These are phyloP conservation scores for Tachycineta bicolor DNA, from an alignment of 2,113 vertebrate species.

Conservation along the genomic window DNA sequence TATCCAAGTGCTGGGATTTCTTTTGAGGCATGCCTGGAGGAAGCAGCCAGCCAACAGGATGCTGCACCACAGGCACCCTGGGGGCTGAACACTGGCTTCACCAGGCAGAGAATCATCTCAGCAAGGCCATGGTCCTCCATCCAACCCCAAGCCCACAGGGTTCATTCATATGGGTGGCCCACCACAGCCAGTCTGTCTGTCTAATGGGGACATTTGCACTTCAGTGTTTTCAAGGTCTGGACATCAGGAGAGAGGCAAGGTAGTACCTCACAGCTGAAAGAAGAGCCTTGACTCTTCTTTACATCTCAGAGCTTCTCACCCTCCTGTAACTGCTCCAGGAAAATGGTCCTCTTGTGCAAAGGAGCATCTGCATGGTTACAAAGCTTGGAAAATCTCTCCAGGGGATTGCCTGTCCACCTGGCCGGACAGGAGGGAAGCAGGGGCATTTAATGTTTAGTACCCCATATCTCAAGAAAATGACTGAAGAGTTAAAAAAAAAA, in stretches of 20 bases:
- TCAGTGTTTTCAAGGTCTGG: background rate
- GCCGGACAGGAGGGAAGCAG: background rate
- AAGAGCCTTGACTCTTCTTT: background rate
- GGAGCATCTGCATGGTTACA: background rate
- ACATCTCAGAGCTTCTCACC: background rate
- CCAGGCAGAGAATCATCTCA: background rate
- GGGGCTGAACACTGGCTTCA: background rate
- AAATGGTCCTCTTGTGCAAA: background rate
- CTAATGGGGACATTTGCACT: fast-evolving
- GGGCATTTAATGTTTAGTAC: background rate
- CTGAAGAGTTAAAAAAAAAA: background rate
- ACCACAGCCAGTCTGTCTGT: background rate
- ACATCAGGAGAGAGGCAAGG: background rate
- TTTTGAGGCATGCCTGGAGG: background rate
- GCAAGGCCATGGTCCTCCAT: background rate
- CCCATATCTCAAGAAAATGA: background rate
- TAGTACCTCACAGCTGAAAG: background rate
- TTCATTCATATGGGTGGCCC: fast-evolving
- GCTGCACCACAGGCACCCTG: background rate
- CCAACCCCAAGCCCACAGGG: background rate
- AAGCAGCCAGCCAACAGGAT: background rate
- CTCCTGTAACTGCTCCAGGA: background rate
- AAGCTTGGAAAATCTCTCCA: background rate
- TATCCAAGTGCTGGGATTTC: background rate
- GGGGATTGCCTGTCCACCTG: background rate